phyloP scores from a whole-genome alignment of 2,888 invertebrate species.

The Cephus pygmeus region DNA sequence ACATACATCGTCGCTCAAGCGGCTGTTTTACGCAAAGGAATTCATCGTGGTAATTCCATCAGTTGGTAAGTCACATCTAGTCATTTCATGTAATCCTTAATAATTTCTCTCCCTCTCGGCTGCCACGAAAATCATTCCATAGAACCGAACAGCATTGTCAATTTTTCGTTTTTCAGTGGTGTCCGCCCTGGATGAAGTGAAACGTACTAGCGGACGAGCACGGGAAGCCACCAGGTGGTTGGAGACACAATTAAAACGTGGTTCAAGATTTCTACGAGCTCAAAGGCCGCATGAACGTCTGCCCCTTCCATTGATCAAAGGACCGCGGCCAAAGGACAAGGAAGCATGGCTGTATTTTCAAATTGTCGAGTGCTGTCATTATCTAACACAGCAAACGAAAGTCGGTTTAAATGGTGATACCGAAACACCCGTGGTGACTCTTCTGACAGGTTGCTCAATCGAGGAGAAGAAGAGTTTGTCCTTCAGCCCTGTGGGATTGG shows the following conservation, averaged over 20 bases:
- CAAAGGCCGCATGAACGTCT: constrained; percentile 87
- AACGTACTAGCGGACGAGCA: constrained; percentile 85
- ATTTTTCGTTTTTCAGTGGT: constrained; percentile 75
- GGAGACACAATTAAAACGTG: constrained; percentile 86
- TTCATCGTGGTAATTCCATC: constrained; percentile 90
- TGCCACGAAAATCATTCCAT: too few relatives aligned
- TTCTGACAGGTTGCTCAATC: constrained; percentile 75
- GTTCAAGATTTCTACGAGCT: constrained; percentile 87
- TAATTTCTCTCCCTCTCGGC: too few relatives aligned
- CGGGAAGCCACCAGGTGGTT: constrained; percentile 95
- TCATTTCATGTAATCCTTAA: too few relatives aligned
- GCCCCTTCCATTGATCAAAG: constrained; percentile 78
- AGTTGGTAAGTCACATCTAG: constrained; percentile 72
- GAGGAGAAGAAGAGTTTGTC: constrained; percentile 69
- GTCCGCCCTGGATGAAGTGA: constrained; percentile 87
- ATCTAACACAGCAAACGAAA: constrained; percentile 71
- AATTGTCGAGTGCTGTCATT: constrained; percentile 86
- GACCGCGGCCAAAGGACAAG: constrained; percentile 82
- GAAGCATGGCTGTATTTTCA: constrained; percentile 81
- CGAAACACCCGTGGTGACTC: constrained; percentile 75
- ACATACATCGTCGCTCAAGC: constrained; percentile 82
- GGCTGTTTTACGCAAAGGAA: constrained; percentile 82
- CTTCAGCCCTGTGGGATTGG: constrained; percentile 82
- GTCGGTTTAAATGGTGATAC: constrained; percentile 57
- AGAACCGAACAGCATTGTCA: background rate